Base-by-base conservation (phyloP, 2,113 vertebrate genomes). In the Pao palembangensis region DNA sequence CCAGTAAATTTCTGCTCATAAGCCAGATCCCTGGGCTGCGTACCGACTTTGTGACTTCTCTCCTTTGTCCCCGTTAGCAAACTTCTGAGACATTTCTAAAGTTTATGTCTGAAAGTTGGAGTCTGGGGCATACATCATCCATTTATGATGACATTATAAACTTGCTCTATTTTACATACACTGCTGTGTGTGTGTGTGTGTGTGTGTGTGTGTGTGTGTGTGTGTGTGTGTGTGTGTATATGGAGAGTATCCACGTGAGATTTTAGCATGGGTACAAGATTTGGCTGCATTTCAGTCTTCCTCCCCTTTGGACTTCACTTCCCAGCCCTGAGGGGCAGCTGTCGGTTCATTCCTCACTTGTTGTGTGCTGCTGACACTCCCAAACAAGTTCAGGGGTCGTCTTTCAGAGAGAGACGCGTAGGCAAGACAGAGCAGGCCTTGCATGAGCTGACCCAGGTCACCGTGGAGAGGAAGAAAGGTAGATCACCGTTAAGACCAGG, bases 271-370 rank as follows among this genome's bases (percentile, higher is more conserved):
- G 34, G 10, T 12, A 38, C 8, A 38, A 38, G 34, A 12, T 12
- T 38, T 10, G 34, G 1, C 34, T 38, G 34, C 11, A 38, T 34
- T 54, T 47, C 21, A 20, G 21, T 49, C 44, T 41, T 12, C 31
- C 64, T 16, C 42, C 54, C 23, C 46, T 18, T 46, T 23, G 73
- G 55, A n/a, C 83, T 73, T 74, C 79, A 76, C 78, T 75, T 53
- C 50, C 46, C 42, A 49, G 52, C 58, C 58, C 59, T 58, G 54
- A 41, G 44, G 63, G 67, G 61, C 87, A 88, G 86, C 82, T 89
- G 85, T 78, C 72, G 46, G 54, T 81, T 83, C 69, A 69, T 89
- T 85, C 63, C 63, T 67, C 71, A 65, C 63, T 60, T 16, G 13
- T 54, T 48, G 3, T 54, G 59, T 67, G 55, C 75, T 71, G 77